Evolutionary conservation across 2,888 invertebrate species (phyloP), one percentile per base, ranked within the genome.

Genomic region (Trachelus tabidus): DNA sequence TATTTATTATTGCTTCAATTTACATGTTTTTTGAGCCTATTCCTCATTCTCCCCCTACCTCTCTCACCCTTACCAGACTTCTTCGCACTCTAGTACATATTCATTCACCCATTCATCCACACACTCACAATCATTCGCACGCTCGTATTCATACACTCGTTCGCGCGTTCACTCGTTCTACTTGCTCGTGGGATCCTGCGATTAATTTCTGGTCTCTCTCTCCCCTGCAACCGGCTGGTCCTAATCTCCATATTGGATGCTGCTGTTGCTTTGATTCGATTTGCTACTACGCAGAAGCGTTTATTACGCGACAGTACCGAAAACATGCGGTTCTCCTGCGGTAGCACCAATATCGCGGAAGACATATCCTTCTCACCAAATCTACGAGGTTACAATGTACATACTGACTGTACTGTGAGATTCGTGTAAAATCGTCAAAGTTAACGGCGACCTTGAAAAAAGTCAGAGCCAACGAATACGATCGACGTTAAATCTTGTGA

Each of bases 301-400:
- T 56, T 56, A 23, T 56, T 81, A 81, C 84, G 85, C 84, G 80
- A 75, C 82, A 75, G 81, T 77, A 79, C 73, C 73, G 82, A 79
- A 84, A 80, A 80, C 83, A 76, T 71, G 71, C 31, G 34, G 75
- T 81, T 77, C 76, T 34, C 34, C 74, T 80, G 81, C 84, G 84
- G 81, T 82, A 34, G 83, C 84, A 86, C 86, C 34, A 35, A 87
- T 88, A 87, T 87, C 86, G 86, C 87, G 88, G 88, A 89, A 89
- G 89, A 89, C 89, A 87, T 89, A 87, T 88, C 86, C 86, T 89
- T 89, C 56, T 56, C 56, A 56, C 2, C 56, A 56, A 56, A 56
- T 56, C 56, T 56, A 56, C 56, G 56, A 56, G 56, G 2, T 56
- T 56, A 56, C 9, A 23, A 23, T 23, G 9, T 56, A 56, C 56